Base-by-base conservation (phyloP, 2,797 vertebrate genomes). In the Emydoidea blandingii region DNA sequence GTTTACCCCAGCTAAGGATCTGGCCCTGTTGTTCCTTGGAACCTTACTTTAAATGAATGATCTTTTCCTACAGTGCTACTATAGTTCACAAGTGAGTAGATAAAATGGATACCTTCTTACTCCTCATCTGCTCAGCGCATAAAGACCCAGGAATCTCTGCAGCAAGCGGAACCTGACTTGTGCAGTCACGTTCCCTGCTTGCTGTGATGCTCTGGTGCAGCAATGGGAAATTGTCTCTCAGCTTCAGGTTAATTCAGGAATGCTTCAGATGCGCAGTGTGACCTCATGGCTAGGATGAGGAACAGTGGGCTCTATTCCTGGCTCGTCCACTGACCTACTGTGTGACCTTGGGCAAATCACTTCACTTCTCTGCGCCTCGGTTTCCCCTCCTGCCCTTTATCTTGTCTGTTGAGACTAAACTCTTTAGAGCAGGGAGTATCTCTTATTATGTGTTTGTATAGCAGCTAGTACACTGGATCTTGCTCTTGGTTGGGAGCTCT, bases 21-120 rank as follows among this genome's bases (percentile, higher is more conserved):
- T 0, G 1, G 5, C 27, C 0, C 0, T 34, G 53, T 57, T 9
- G 8, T 79, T 92, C 83, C 82, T 49, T 50, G 74, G 54, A 89
- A 34, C 14, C 65, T 90, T 21, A n/a, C 29, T 27, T 34, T 53
- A 80, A 96, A 78, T 41, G 6, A 41, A 86, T 79, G 76, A 53
- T 31, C 4, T 65, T 92, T 81, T 34, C 2, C 31, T 29, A 2
- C 8, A 27, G 2, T 0, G 0, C 59, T 59, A 85, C 1, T 1
- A 2, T 8, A 72, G 79, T 29, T 1, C 2, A 29, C 0, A 14
- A 86, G 3, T 7, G 79, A 3, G 65, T 83, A 80, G 15, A 21
- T 83, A 53, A 49, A 52, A 79, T 2, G 11, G 47, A 6, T 5
- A 1, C 31, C 23, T 54, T 62, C 68, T 50, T 54, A 34, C 31